Base-by-base conservation (phyloP, 1,140 invertebrate species). In the Venturia canescens region DNA sequence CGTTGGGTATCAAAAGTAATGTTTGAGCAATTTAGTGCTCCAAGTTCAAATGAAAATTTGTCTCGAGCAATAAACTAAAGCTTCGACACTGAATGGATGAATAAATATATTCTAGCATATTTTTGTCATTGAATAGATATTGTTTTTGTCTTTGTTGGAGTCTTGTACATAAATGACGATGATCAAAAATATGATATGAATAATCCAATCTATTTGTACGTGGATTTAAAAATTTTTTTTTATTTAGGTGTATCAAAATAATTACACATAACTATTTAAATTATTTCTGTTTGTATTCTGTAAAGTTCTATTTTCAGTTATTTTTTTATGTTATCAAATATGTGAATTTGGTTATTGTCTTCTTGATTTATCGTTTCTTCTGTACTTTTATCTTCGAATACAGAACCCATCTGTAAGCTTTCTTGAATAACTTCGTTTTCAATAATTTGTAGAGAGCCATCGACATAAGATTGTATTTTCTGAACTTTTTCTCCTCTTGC, bases 401-500 rank as follows among this genome's bases (percentile, higher is more conserved):
- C 18, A 3, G 18, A 23, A 27, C 4, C 11, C 26, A 63, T 23
- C n/a, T 23, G 5, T 5, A 23, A 13, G 9, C 23, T 38, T 75
- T 82, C 38, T 66, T 80, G 21, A 76, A 70, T 18, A 31, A 86
- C 83, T 57, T 86, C 84, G 6, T 89, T 84, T 0, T 27, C 23
- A 16, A 90, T 4, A 5, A 85, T 82, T 76, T 91, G 89, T 23
- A 89, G 80, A 78, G 87, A 89, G 15, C 90, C 90, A 0, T 87
- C 86, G 6, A 27, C 34, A 75, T 90, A 84, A 60, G 89, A 84
- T 15, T 75, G 57, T 80, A 94, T 90, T 87, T 92, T 94, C 78
- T 88, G 84, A 11, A 97, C 95, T 23, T 87, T 93, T 92, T 98
- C 97, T n/a, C 97, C 97, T 88, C 97, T 97, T 80, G 94, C 93